Evolutionary conservation across 1,140 invertebrate genomes (phyloP), one percentile per base, ranked within the genome.

Genomic region (Ericerus pela): DNA sequence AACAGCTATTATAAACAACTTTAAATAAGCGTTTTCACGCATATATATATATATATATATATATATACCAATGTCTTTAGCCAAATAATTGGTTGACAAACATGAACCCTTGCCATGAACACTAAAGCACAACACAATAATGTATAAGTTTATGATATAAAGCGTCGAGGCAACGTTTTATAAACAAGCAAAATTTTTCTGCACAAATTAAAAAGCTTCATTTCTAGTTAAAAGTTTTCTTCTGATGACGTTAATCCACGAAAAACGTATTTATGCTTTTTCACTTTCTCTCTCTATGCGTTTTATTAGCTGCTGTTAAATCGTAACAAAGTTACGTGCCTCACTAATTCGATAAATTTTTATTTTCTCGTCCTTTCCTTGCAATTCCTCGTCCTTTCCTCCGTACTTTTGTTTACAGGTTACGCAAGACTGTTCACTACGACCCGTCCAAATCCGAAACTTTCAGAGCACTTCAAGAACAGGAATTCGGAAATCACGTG

Each of bases 371-470:
- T 53, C 29, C 56, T 54, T 47, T 55, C 53, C 36, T 26, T 43
- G 36, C 26, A 43, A 51, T 54, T 20, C 53, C 55, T 57, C 53
- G 16, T 51, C 58, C 41, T 56, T 55, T 28, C 33, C 38, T 47
- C 28, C 26, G 29, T 24, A 12, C 18, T 29, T 56, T 30, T 55
- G 31, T 43, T 43, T 55, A 55, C 55, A 65, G 62, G 53, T 55
- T 58, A 36, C 84, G 79, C 77, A 79, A 79, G 71, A 79, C 82
- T 61, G 69, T 80, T 62, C 77, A 77, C 64, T 88, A 82, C 73
- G 84, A 88, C 74, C 85, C 85, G 60, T 80, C 81, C 68, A 82
- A 84, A 71, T 87, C 84, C 66, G 85, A 88, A 68, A 85, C 85
- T 24, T 87, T 79, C 75, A 83, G 81, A 73, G 84, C 81, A 63